A percentile compares a stretch with the other conserved stretches of the same genome.
phyloP scores from a whole-genome alignment of 2,797 vertebrate species.

The Loriculus beryllinus region DNA sequence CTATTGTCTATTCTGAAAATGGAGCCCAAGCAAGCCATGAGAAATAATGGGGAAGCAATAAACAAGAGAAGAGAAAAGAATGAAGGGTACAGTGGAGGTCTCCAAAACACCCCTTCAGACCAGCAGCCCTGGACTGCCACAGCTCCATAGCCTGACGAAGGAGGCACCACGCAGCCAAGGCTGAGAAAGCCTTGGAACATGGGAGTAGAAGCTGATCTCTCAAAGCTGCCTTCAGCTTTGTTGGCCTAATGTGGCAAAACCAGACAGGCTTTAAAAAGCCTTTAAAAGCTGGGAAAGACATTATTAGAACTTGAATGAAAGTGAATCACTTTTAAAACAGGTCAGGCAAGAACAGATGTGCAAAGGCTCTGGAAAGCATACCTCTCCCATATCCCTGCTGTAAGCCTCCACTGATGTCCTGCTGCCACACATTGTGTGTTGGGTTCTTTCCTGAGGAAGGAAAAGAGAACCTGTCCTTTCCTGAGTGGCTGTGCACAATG shows the following conservation, averaged over 20 bases:
- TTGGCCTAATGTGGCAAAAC: background rate
- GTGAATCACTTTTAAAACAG: background rate
- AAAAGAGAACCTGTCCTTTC: background rate
- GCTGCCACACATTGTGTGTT: rapidly evolving
- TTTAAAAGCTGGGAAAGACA: background rate
- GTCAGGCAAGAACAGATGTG: background rate
- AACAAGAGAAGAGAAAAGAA: background rate
- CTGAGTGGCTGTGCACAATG: background rate
- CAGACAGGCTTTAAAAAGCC: background rate
- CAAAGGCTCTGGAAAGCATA: background rate
- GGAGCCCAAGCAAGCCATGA: background rate
- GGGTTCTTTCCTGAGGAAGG: background rate
- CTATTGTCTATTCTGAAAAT: background rate
- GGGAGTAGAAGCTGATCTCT: background rate
- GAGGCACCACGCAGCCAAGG: background rate
- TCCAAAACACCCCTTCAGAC: background rate
- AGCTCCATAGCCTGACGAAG: background rate
- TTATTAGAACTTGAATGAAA: background rate
- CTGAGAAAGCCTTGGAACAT: background rate
- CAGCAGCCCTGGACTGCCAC: background rate
- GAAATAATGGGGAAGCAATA: background rate
- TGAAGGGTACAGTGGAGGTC: background rate
- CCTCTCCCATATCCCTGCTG: background rate
- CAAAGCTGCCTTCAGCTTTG: background rate
- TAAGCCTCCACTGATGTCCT: background rate